Conservation (phyloP, 2,797 vertebrate genomes). For the Pangasius sanitwongsei region DNA sequence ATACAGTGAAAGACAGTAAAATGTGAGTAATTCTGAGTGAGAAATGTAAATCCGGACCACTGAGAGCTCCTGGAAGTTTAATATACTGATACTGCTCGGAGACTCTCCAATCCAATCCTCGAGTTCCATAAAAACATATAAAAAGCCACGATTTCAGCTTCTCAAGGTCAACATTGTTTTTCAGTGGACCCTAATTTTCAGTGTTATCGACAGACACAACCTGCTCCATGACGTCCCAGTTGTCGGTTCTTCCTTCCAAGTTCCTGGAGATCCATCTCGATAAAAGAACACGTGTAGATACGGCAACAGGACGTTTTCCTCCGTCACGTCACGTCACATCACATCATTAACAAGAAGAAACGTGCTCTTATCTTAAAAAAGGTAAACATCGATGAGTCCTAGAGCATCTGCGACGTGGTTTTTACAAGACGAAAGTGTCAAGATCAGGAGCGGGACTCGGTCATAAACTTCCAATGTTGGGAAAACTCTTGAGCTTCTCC, state of each 20-base stretch:
- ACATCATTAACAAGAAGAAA: neutral
- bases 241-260: neutral
- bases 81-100: neutral
- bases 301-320: slow-evolving; percentile 16
- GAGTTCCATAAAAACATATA: neutral
- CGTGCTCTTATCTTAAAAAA: slow-evolving; percentile 3
- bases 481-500: slow-evolving; percentile 98
- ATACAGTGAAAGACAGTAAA: slow-evolving; percentile 7
- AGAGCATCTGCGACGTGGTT: slow-evolving; percentile 17
- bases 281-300: slow-evolving; percentile 42
- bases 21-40: neutral
- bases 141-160: neutral
- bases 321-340: neutral
- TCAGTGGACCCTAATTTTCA: neutral
- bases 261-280: slow-evolving; percentile 16
- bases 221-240: neutral
- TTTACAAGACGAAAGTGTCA: slow-evolving; percentile 42
- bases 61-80: neutral
- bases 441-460: slow-evolving; percentile 26
- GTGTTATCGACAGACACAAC: slow-evolving; percentile 6
- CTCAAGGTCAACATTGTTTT: neutral
- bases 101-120: neutral
- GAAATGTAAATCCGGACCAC: neutral
- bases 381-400: slow-evolving; percentile 13
- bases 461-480: slow-evolving; percentile 97